phyloP scores from a whole-genome alignment of 2,113 vertebrate genomes.

The Puffinus mauretanicus region DNA sequence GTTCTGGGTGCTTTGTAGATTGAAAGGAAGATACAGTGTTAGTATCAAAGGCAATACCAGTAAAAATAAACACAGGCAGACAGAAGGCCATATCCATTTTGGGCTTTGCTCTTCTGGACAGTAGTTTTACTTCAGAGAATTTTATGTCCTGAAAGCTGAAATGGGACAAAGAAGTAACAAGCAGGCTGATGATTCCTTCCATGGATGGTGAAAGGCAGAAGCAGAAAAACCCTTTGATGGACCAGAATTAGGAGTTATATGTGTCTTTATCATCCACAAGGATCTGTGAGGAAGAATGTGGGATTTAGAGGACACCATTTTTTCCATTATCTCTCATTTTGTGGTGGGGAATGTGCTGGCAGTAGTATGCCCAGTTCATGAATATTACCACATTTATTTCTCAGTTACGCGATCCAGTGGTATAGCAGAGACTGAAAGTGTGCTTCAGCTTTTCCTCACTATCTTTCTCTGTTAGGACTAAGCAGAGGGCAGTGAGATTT shows the following conservation, averaged over 20 bases:
- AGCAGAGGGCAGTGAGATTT: not conserved
- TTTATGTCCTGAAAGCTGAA: not conserved
- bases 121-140: not conserved
- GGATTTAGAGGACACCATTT: not conserved
- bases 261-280: not conserved
- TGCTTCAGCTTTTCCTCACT: not conserved
- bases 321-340: not conserved
- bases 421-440: not conserved
- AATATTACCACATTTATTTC: not conserved
- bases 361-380: not conserved
- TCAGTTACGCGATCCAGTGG: not conserved
- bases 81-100: not conserved
- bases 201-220: not conserved
- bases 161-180: not conserved
- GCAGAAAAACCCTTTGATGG: not conserved
- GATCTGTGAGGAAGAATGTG: not conserved
- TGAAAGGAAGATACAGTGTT: not conserved
- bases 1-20: not conserved
- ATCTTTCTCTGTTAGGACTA: not conserved
- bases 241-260: not conserved
- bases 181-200: not conserved
- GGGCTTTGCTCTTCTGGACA: not conserved
- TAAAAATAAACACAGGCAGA: not conserved
- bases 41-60: not conserved
- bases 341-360: not conserved